Evolutionary conservation across 2,888 invertebrate species (phyloP).

Genomic region (Cephus sareptanus): DNA sequence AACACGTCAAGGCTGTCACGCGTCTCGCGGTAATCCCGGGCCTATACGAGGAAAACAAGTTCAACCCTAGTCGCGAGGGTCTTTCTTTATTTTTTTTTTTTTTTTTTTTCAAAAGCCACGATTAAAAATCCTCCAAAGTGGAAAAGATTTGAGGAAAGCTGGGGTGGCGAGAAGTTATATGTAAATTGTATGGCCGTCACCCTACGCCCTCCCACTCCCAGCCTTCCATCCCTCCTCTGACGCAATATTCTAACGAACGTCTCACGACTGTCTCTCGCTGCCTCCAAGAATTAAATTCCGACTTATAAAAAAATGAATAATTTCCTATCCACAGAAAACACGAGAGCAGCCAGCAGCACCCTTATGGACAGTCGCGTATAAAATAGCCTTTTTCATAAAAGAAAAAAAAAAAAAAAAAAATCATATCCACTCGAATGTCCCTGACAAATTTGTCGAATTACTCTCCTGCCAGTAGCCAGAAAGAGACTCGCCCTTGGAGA

Average conservation of each 20-base stretch:
- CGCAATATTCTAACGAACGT: neutral
- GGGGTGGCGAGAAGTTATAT: neutral
- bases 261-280: neutral
- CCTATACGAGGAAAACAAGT: neutral
- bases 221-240: neutral
- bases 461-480: neutral
- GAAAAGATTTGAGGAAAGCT: constrained; percentile 8
- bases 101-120: neutral
- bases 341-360: too few species aligned
- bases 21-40: neutral
- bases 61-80: neutral
- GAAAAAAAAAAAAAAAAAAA: neutral
- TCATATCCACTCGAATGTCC: neutral
- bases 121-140: constrained; percentile 1
- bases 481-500: neutral
- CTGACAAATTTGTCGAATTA: neutral
- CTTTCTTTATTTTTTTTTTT: neutral
- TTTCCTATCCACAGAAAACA: neutral
- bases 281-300: neutral
- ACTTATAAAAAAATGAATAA: neutral
- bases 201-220: too few species aligned
- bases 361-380: neutral
- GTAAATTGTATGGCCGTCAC: neutral
- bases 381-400: neutral
- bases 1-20: neutral